Evolutionary conservation across 2,113 vertebrate species (phyloP).

Genomic region (Trochalopteron elliotii): DNA sequence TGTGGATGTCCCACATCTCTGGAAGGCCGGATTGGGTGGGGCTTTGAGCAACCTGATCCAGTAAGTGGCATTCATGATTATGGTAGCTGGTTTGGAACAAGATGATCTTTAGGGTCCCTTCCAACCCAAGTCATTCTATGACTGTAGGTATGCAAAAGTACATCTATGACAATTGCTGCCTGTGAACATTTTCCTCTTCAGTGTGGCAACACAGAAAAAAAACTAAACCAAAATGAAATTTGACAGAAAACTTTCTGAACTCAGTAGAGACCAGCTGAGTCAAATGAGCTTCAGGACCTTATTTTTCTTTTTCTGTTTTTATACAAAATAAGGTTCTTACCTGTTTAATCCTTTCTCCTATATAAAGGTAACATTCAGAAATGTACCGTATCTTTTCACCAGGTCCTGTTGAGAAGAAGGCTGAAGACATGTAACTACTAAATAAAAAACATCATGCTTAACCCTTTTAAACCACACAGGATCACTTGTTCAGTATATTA

Average conservation of each 20-base stretch:
- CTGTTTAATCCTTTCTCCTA: neutral
- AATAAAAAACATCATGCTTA: neutral
- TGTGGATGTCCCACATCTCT: neutral
- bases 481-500: neutral
- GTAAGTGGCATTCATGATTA: neutral
- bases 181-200: neutral
- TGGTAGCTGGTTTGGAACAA: neutral
- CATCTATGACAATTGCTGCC: neutral
- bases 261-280: neutral
- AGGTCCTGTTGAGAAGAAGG: neutral
- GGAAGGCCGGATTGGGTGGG: neutral
- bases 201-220: neutral
- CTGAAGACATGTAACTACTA: neutral
- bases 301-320: neutral
- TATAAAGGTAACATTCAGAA: neutral
- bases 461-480: neutral
- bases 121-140: neutral
- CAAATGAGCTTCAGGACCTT: neutral
- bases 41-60: neutral
- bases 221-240: neutral
- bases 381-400: neutral
- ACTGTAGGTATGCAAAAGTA: neutral
- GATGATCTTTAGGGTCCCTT: neutral
- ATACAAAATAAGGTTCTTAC: neutral
- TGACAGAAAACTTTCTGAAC: neutral